Conservation (phyloP, 2,113 vertebrate species). For the Melanocharis versteri region DNA sequence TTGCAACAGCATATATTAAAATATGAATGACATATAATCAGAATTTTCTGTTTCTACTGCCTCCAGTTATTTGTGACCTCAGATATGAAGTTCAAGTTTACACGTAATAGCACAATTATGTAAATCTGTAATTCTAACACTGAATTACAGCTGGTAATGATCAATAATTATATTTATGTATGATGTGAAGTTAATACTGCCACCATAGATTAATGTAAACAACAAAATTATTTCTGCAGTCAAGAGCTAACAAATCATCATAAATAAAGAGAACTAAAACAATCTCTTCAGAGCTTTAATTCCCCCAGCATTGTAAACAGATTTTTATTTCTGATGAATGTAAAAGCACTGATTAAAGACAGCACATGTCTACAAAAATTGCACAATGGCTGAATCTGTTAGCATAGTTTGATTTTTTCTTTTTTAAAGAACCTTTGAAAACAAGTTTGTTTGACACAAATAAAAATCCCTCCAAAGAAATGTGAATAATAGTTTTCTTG, state of each 20-base stretch:
- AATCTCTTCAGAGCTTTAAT: conserved; percentile 74
- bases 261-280: conserved; percentile 75
- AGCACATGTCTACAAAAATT: conserved; percentile 47
- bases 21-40: conserved; percentile 81
- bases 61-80: conserved; percentile 81
- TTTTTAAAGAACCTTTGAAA: conserved; percentile 4
- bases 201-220: conserved; percentile 80
- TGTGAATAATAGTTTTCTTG: conserved; percentile 16
- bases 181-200: conserved; percentile 78
- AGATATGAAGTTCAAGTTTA: conserved; percentile 81
- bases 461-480: conserved; percentile 23
- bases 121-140: conserved; percentile 80
- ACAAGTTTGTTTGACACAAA: neutral
- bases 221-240: conserved; percentile 79
- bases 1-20: conserved; percentile 74
- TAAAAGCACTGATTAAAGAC: conserved; percentile 62
- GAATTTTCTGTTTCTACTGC: conserved; percentile 77
- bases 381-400: neutral
- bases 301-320: conserved; percentile 64
- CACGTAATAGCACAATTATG: conserved; percentile 82
- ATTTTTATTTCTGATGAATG: conserved; percentile 68
- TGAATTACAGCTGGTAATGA: conserved; percentile 82
- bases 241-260: conserved; percentile 75
- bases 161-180: conserved; percentile 84
- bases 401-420: neutral